Conservation (phyloP, 2,113 vertebrate species). For the Actinemys pallida region DNA sequence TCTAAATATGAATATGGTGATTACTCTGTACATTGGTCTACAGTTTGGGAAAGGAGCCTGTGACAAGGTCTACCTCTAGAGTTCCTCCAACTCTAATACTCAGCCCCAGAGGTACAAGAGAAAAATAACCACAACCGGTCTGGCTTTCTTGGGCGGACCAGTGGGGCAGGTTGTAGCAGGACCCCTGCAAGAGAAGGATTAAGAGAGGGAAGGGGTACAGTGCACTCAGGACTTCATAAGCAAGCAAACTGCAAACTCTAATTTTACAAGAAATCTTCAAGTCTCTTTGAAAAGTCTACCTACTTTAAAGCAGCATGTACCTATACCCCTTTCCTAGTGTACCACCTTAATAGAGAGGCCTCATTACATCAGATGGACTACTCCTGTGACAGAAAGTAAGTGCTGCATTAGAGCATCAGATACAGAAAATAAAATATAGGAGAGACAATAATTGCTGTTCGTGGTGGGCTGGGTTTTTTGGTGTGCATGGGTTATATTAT, state of each 20-base stretch:
- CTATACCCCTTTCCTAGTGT: neutral
- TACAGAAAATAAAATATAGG: neutral
- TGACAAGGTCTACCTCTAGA: neutral
- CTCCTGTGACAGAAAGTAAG: neutral
- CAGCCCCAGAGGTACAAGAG: accelerated
- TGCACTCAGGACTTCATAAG: neutral
- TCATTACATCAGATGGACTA: neutral
- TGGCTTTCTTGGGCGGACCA: neutral
- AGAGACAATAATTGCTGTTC: neutral
- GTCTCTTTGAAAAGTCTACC: neutral
- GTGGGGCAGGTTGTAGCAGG: neutral
- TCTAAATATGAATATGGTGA: neutral
- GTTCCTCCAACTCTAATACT: neutral
- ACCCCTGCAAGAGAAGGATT: neutral
- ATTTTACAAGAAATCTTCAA: neutral
- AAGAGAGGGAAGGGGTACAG: neutral
- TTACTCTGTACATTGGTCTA: neutral
- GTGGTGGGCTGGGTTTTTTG: neutral
- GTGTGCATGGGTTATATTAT: neutral
- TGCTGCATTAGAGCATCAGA: neutral
- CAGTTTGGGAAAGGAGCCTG: neutral
- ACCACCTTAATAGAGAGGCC: neutral
- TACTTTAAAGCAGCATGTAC: neutral
- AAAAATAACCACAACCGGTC: neutral
- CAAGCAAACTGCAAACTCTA: neutral